These are phyloP conservation scores for Atherinosoma microstoma DNA, from an alignment of 2,797 vertebrate genomes.

Conservation along the genomic window DNA sequence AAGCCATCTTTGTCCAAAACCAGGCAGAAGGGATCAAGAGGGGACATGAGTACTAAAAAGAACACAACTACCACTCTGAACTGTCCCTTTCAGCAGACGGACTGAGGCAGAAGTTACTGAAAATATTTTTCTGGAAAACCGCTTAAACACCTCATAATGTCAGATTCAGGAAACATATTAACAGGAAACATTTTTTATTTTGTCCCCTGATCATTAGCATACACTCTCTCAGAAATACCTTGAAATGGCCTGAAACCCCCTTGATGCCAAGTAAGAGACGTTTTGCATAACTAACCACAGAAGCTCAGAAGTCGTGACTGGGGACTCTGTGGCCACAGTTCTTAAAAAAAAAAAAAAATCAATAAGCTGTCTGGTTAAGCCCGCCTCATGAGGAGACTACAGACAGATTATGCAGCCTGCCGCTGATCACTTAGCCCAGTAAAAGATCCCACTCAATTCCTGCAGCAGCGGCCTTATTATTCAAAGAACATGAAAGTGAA, in stretches of 20 bases:
- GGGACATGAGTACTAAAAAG: conserved; percentile 67
- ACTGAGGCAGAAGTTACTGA: conserved; percentile 17
- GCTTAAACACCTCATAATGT: conserved; percentile 47
- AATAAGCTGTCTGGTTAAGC: conserved; percentile 74
- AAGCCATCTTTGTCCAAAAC: conserved; percentile 72
- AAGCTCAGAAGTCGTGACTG: conserved; percentile 74
- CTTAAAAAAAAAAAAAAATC: conserved; percentile 59
- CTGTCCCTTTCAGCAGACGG: too few species aligned
- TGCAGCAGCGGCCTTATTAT: conserved; percentile 67
- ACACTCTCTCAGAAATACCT: conserved; percentile 15
- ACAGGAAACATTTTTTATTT: background rate
- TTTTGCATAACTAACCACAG: conserved; percentile 63
- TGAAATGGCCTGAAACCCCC: conserved; percentile 23
- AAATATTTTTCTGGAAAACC: conserved; percentile 62
- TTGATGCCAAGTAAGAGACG: conserved; percentile 39
- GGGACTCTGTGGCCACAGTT: conserved; percentile 75
- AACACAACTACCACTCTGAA: conserved; percentile 70
- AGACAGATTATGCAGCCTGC: conserved; percentile 80
- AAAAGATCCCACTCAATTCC: conserved; percentile 74
- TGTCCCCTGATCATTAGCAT: background rate
- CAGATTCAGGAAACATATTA: background rate
- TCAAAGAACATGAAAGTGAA: conserved; percentile 74
- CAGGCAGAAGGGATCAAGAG: conserved; percentile 73
- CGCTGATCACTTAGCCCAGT: conserved; percentile 79
- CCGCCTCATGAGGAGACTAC: conserved; percentile 69